A percentile compares a stretch with the other conserved stretches of the same genome.
These are phyloP conservation scores for Halocynthia roretzi DNA, from an alignment of 23 tunicate species.

Conservation along the genomic window DNA sequence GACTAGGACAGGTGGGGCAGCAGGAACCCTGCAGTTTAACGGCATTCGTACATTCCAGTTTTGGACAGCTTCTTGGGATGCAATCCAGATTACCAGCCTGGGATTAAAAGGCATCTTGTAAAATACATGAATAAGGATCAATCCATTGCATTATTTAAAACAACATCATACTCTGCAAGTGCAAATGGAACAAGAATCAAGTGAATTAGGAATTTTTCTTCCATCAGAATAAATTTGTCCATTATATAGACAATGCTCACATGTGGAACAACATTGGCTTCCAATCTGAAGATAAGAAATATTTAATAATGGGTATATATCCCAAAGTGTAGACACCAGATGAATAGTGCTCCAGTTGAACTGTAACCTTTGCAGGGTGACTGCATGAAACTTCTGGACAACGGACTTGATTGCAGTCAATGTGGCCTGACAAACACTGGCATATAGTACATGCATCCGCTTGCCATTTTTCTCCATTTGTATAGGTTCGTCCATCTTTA, in stretches of 20 bases:
- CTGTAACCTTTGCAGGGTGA: conserved; percentile 65
- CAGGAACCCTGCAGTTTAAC: conserved; percentile 26
- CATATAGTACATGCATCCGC: conserved; percentile 54
- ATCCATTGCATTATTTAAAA: too few species aligned
- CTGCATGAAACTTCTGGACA: conserved; percentile 40
- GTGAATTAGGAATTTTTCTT: conserved; percentile 28
- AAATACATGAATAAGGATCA: neutral
- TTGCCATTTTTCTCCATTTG: conserved; percentile 56
- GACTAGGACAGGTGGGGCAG: conserved; percentile 48
- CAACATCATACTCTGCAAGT: conserved; percentile 36
- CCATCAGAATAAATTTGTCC: conserved; percentile 29
- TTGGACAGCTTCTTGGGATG: conserved; percentile 17
- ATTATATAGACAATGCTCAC: conserved; percentile 41
- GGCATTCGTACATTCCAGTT: conserved; percentile 20
- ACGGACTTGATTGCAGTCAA: conserved; percentile 21
- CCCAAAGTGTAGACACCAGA: neutral
- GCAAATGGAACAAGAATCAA: conserved; percentile 37
- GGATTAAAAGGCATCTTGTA: neutral
- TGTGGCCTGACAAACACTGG: conserved; percentile 31
- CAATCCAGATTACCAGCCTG: conserved; percentile 60
- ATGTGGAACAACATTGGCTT: conserved; percentile 48
- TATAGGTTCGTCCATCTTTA: conserved; percentile 26
- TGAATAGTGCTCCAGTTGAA: neutral
- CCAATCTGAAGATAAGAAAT: conserved; percentile 20
- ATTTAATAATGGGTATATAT: neutral